Evolutionary conservation across 2,113 vertebrate species (phyloP), one percentile per base, ranked within the genome.

Genomic region (Pimephales promelas): DNA sequence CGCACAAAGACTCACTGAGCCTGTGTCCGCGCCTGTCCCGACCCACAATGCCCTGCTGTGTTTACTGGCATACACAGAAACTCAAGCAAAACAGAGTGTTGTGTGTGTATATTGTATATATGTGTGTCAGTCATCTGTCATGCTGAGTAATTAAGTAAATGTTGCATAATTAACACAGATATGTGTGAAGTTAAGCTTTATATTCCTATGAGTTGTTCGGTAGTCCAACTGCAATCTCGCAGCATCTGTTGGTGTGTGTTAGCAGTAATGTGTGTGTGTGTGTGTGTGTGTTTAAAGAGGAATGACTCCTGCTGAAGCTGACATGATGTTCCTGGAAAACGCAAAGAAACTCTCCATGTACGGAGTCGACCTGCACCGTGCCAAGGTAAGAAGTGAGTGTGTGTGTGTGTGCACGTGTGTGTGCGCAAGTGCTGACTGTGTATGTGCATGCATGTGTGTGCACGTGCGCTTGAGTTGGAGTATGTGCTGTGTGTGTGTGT

Each of bases 281-380:
- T 34, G 82, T 71, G 40, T 73, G 2, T 84, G 22, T 76, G 3
- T 1, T 66, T 26, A 61, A 89, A 99, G 98, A 94, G 97, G 97
- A 88, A 99, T 99, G 97, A 98, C 96, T 31, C 98, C 97, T 49
- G 97, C 97, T 6, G 97, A 97, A 84, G 98, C 98, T 45, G 98
- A 99, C 91, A 96, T 98, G 90, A 95, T 97, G 91, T 99, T 98
- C 90, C 89, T 99, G 92, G 98, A 99, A 91, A 99, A 99, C 83
- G 97, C 97, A 91, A 99, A 99, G 94, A 99, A 99, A 81, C 92
- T 99, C 0, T 98, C 97, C 9, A 98, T 99, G 97, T 99, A 97
- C 28, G 98, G 98, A 66, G 98, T 99, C 61, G 98, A 99, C 89
- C 95, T 99, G 75, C 98, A 99, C 89, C 97, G 98, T 77, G 98